These are phyloP conservation scores for Pseudopodoces humilis DNA, from an alignment of 2,113 vertebrate species.

Conservation along the genomic window DNA sequence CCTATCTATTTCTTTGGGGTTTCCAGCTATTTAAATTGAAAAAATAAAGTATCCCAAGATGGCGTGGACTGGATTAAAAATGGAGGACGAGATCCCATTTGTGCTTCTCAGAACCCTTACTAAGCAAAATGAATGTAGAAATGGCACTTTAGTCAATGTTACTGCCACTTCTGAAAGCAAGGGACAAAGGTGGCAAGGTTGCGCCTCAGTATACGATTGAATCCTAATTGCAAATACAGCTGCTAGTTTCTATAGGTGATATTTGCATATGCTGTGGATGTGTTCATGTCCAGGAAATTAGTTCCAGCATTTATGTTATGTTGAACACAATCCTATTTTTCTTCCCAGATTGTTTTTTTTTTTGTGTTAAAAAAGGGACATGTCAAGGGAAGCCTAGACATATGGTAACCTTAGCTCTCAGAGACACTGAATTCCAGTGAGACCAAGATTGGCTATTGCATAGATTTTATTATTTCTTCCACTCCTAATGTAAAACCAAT, in stretches of 20 bases:
- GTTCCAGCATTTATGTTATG: not conserved
- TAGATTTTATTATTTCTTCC: not conserved
- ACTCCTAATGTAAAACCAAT: not conserved
- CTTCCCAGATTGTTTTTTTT: not conserved
- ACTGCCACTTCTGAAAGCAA: not conserved
- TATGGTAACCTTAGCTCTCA: not conserved
- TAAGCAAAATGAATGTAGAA: not conserved
- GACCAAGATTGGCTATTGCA: not conserved
- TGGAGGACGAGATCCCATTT: not conserved
- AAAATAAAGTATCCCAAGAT: not conserved
- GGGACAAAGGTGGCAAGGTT: not conserved
- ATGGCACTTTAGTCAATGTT: not conserved
- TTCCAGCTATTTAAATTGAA: not conserved
- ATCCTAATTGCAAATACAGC: not conserved
- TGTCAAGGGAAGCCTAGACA: not conserved
- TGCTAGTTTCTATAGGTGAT: not conserved
- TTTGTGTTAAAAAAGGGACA: accelerated
- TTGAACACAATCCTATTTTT: not conserved
- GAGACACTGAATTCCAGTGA: not conserved
- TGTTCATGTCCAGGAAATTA: not conserved
- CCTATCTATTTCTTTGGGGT: not conserved
- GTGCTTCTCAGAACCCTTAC: not conserved
- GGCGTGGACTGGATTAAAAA: not conserved
- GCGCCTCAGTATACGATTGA: not conserved
- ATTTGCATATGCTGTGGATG: not conserved